A percentile compares a stretch with the other conserved stretches of the same genome.
Conservation (phyloP, 2,888 invertebrate species). For the Subacronicta megacephala region DNA sequence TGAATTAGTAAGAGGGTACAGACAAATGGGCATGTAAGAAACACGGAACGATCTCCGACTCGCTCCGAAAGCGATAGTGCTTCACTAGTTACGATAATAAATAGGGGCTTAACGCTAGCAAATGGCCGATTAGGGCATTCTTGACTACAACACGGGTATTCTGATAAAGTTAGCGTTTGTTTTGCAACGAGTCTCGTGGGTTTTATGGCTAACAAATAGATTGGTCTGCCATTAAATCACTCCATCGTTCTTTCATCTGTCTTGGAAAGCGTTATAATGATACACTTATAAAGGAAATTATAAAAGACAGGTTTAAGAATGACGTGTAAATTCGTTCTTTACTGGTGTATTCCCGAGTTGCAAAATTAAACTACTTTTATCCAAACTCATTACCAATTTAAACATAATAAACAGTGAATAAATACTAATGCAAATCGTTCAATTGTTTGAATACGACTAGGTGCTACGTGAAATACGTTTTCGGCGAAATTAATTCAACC, state of each 20-base stretch:
- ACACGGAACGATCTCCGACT: constrained; percentile 76
- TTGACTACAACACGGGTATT: constrained; percentile 83
- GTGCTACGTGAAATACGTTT: constrained; percentile 56
- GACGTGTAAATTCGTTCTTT: too few relatives aligned
- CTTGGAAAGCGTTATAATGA: too few relatives aligned
- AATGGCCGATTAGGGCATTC: constrained; percentile 85
- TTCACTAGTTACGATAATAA: constrained; percentile 85
- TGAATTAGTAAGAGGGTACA: constrained; percentile 85
- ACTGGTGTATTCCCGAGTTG: neutral
- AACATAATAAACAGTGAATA: constrained; percentile 45
- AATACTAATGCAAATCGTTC: constrained; percentile 51
- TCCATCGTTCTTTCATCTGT: constrained; percentile 51
- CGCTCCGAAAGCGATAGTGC: constrained; percentile 82
- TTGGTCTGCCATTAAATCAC: constrained; percentile 73
- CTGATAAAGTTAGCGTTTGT: constrained; percentile 85
- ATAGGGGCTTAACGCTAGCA: constrained; percentile 81
- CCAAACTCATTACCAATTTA: constrained; percentile 18
- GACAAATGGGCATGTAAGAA: constrained; percentile 79
- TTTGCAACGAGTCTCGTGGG: constrained; percentile 79
- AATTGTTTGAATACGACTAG: constrained; percentile 51
- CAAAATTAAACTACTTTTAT: constrained; percentile 6
- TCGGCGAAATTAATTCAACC: constrained; percentile 59
- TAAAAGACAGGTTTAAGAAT: too few relatives aligned
- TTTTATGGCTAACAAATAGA: constrained; percentile 74
- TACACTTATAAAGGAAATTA: too few relatives aligned